Base-by-base conservation (phyloP, 2,888 invertebrate species). In the Drosophila setosimentum region DNA sequence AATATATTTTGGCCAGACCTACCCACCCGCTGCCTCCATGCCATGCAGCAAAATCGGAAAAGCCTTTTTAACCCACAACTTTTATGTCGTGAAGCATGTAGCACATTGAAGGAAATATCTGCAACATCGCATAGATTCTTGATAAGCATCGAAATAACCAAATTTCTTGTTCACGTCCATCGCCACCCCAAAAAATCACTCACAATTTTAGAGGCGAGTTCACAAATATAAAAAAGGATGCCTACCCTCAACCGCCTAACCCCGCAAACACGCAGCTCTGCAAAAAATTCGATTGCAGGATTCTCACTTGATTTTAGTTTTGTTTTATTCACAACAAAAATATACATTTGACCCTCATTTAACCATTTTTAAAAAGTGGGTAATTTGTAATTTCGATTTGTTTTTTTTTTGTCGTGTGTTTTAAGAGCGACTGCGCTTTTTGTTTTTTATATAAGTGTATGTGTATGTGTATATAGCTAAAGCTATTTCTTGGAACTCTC, bases 401-500 rank as follows among this genome's bases (percentile, higher is more conserved):
- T 49, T 27, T 27, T 35, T 35, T 27, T 30, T 35, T 21, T 45
- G 45, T 55, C 49, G 33, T 33, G 30, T 59, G 35, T 59, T 18
- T 55, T n/a, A 55, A 65, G 55, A 61, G 51, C 49, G 40, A 55
- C 50, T 10, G n/a, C 59, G 45, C 55, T 61, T 63, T 69, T 68
- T 57, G 63, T 73, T 40, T 21, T 45, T 45, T 45, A 8, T 45
- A 8, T 61, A 40, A 29, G 63, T 70, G 55, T 61, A 49, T 53
- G 33, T 60, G 61, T 33, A 24, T 24, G 24, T 57, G 35, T 69
- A 53, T 59, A 45, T 73, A 67, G 85, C 80, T 83, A 55, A 65
- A 73, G 61, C 71, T 77, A 80, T 70, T 85, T 60, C 57, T 62
- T 82, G 79, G 70, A 88, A 78, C 45, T 88, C 74, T 83, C 50